A percentile compares a stretch with the other conserved stretches of the same genome.
These are phyloP conservation scores for Rhagophthalmus giganteus DNA, from an alignment of 2,888 invertebrate species.

Conservation along the genomic window DNA sequence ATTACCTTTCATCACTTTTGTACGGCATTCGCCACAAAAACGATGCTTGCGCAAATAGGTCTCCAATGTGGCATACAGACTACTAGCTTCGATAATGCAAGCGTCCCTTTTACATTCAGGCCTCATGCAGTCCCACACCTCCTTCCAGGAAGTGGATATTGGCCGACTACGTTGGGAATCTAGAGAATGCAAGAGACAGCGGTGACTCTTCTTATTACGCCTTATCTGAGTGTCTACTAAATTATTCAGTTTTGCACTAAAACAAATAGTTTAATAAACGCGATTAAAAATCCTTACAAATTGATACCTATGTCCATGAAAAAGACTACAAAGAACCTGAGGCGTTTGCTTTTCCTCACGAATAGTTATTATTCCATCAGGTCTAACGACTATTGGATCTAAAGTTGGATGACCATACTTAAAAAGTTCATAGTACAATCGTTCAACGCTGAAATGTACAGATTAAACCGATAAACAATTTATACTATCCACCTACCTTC, in stretches of 20 bases:
- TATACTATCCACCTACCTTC: too few species aligned
- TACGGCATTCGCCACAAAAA: constrained; percentile 91
- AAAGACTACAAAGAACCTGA: constrained; percentile 78
- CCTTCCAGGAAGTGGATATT: constrained; percentile 74
- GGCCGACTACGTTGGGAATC: constrained; percentile 82
- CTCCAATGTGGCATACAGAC: constrained; percentile 82
- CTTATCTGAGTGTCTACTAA: constrained; percentile 79
- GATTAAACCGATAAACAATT: neutral
- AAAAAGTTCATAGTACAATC: constrained; percentile 82
- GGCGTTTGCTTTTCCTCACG: constrained; percentile 80
- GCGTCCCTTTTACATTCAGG: constrained; percentile 80
- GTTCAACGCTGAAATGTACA: constrained; percentile 73
- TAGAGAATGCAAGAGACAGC: constrained; percentile 87
- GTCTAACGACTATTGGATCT: constrained; percentile 80
- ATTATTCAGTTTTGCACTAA: constrained; percentile 73
- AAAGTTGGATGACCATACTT: constrained; percentile 84
- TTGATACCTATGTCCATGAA: constrained; percentile 89
- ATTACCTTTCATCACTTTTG: constrained; percentile 71
- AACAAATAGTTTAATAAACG: constrained; percentile 35
- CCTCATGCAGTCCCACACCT: constrained; percentile 85
- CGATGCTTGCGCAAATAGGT: constrained; percentile 90
- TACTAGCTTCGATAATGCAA: constrained; percentile 83
- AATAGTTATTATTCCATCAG: constrained; percentile 76
- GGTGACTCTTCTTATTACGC: constrained; percentile 83
- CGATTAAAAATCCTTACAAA: constrained; percentile 1